phyloP scores from a whole-genome alignment of 2,113 vertebrate genomes.

The Puma concolor region DNA sequence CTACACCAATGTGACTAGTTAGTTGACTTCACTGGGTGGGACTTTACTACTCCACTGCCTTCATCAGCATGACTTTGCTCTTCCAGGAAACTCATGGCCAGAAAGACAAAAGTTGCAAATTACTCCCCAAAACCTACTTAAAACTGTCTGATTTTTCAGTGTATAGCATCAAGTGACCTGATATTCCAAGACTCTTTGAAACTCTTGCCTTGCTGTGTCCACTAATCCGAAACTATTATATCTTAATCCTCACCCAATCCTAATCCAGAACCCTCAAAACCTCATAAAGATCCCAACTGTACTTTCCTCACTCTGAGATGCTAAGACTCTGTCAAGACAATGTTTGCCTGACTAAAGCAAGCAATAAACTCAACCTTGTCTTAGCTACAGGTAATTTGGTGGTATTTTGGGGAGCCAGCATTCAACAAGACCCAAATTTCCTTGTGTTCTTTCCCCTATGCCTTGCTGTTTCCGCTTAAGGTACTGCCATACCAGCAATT shows the following conservation, averaged over 20 bases:
- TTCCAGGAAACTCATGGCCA: not conserved
- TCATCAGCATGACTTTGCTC: not conserved
- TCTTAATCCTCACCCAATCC: not conserved
- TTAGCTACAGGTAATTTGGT: not conserved
- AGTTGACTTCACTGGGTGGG: not conserved
- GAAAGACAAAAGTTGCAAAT: not conserved
- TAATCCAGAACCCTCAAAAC: not conserved
- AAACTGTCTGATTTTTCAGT: not conserved
- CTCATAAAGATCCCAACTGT: not conserved
- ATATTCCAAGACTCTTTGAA: not conserved
- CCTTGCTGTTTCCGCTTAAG: not conserved
- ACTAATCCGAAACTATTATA: not conserved
- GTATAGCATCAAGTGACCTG: not conserved
- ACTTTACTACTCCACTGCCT: not conserved
- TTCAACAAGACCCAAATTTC: not conserved
- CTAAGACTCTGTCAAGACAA: not conserved
- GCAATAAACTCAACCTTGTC: not conserved
- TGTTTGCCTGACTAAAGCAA: not conserved
- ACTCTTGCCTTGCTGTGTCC: not conserved
- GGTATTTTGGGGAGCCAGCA: not conserved
- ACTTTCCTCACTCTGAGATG: not conserved
- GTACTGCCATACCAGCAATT: not conserved
- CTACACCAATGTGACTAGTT: not conserved
- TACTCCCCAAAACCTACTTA: not conserved
- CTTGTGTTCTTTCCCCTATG: not conserved